These are phyloP conservation scores for Heliconius nattereri DNA, from an alignment of 1,140 invertebrate species.

Conservation along the genomic window DNA sequence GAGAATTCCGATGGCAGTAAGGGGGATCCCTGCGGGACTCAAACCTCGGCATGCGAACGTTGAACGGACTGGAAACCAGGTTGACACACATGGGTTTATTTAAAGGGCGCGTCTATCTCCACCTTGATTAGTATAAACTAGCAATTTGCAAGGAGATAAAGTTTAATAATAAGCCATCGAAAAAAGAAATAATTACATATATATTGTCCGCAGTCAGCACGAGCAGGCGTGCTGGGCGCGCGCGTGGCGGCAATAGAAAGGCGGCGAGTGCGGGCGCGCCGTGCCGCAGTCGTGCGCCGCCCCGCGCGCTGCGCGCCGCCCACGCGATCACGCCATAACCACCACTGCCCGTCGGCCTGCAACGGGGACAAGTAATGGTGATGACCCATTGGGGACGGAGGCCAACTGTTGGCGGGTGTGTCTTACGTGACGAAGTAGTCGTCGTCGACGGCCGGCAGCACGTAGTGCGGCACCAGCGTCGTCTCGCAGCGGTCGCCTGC, in stretches of 20 bases:
- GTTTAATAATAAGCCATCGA: too few relatives aligned
- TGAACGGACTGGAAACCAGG: too few relatives aligned
- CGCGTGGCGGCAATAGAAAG: constrained; percentile 29
- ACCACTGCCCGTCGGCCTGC: constrained; percentile 42
- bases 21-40: too few relatives aligned
- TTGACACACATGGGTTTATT: too few relatives aligned
- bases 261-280: constrained; percentile 35
- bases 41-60: too few relatives aligned
- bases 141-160: too few relatives aligned
- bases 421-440: constrained; percentile 49
- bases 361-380: too few relatives aligned
- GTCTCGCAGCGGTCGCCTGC: background rate
- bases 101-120: too few relatives aligned
- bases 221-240: constrained; percentile 15
- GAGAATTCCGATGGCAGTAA: too few relatives aligned
- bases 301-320: constrained; percentile 27
- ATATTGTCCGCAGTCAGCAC: constrained; percentile 42
- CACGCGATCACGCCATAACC: constrained; percentile 34
- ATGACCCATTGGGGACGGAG: too few relatives aligned
- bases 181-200: constrained; percentile 28
- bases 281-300: constrained; percentile 21
- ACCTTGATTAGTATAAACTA: too few relatives aligned
- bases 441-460: constrained; percentile 45
- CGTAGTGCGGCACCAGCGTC: constrained; percentile 37
- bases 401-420: background rate